A percentile compares a stretch with the other conserved stretches of the same genome.
These are phyloP conservation scores for Caerostris extrusa DNA, from an alignment of 1,140 invertebrate genomes.

Conservation along the genomic window DNA sequence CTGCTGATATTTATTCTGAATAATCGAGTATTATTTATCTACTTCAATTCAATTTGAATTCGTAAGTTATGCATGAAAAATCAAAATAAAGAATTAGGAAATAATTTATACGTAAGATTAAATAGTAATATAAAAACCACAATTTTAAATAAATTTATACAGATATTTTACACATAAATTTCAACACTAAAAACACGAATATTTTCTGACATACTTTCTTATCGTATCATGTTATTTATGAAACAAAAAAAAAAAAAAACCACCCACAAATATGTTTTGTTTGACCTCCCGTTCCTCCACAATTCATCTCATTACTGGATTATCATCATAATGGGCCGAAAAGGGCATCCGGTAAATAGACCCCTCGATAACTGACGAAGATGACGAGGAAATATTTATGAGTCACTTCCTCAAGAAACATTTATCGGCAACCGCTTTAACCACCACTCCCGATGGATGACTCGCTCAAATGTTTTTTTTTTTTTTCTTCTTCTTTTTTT, in stretches of 20 bases:
- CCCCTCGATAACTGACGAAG: background rate
- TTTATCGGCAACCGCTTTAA: constrained; percentile 6
- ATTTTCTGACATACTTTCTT: too few species aligned
- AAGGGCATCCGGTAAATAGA: background rate
- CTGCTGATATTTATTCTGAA: too few species aligned
- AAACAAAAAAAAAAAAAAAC: background rate
- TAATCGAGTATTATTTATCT: too few species aligned
- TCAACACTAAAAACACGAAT: too few species aligned
- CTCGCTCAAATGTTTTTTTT: background rate
- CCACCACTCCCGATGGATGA: constrained; percentile 16
- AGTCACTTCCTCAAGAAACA: background rate
- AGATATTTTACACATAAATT: too few species aligned
- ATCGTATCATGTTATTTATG: too few species aligned
- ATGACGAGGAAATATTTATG: background rate
- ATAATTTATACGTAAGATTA: too few species aligned
- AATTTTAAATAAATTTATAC: too few species aligned
- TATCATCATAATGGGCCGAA: background rate
- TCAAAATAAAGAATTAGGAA: too few species aligned
- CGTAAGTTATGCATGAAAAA: too few species aligned
- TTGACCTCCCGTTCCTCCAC: background rate
- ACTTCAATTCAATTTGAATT: too few species aligned
- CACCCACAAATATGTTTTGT: background rate
- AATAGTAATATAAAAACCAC: too few species aligned
- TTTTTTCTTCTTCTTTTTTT: background rate
- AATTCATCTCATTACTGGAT: background rate